Conservation (phyloP, 2,113 vertebrate species). For the Gambusia holbrooki region DNA sequence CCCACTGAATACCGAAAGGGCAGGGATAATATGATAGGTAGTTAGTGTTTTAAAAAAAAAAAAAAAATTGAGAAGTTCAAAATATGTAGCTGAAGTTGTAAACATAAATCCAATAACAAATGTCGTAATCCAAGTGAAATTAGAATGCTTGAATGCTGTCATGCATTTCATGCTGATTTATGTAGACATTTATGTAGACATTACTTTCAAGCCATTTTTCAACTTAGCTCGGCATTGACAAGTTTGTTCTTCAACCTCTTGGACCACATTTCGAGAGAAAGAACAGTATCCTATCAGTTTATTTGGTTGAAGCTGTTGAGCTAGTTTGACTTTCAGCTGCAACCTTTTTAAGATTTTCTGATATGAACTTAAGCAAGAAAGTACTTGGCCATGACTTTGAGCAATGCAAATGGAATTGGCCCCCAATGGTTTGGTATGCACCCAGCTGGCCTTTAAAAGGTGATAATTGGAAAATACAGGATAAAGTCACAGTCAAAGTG, state of each 20-base stretch:
- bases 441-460: constrained; percentile 99
- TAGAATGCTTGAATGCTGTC: constrained; percentile 17
- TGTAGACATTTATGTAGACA: not conserved
- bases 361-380: constrained; percentile 97
- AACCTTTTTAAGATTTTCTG: constrained; percentile 71
- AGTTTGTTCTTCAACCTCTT: not conserved
- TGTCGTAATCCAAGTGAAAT: constrained; percentile 66
- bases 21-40: not conserved
- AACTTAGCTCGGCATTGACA: not conserved
- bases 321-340: constrained; percentile 7
- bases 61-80: constrained; percentile 39
- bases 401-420: constrained; percentile 99
- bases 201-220: not conserved
- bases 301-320: constrained; percentile 11
- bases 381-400: constrained; percentile 97
- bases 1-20: not conserved
- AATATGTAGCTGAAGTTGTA: constrained; percentile 63
- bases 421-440: constrained; percentile 97
- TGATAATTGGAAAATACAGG: constrained; percentile 99
- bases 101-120: constrained; percentile 46
- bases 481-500: constrained; percentile 79
- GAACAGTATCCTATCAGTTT: not conserved
- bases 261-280: not conserved
- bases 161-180: constrained; percentile 1
- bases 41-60: too few relatives aligned